phyloP scores from a whole-genome alignment of 2,113 vertebrate species.

The Bambusicola thoracicus region DNA sequence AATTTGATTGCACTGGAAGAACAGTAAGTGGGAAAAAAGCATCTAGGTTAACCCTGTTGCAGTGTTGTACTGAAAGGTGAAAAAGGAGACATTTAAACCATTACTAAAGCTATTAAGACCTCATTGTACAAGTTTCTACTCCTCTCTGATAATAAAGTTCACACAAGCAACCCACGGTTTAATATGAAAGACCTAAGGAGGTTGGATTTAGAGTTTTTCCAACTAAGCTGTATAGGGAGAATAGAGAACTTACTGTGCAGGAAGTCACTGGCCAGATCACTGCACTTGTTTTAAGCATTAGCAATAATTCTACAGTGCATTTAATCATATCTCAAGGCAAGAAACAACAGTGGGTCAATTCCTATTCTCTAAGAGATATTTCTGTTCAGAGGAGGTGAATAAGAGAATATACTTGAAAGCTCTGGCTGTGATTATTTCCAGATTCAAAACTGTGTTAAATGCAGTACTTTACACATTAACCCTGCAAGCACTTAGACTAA shows the following conservation, averaged over 20 bases:
- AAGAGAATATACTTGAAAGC: background rate
- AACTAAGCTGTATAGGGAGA: conserved; percentile 12
- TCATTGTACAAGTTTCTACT: conserved; percentile 9
- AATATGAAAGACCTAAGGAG: conserved; percentile 3
- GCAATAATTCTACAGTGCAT: background rate
- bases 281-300: conserved; percentile 1
- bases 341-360: conserved; percentile 25
- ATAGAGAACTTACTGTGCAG: background rate
- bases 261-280: conserved; percentile 14
- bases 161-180: conserved; percentile 15
- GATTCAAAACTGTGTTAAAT: conserved; percentile 17
- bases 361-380: background rate
- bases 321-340: conserved; percentile 34
- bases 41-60: background rate
- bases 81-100: conserved; percentile 10
- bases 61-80: background rate
- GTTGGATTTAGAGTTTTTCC: conserved; percentile 21
- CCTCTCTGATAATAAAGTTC: background rate
- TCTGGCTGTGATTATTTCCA: background rate
- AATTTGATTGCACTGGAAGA: background rate
- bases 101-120: conserved; percentile 3
- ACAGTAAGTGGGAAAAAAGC: background rate
- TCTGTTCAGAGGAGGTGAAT: background rate
- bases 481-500: background rate
- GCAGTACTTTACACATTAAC: background rate